A percentile compares a stretch with the other conserved stretches of the same genome.
phyloP scores from a whole-genome alignment of 2,113 vertebrate species.

The Chunga burmeisteri region DNA sequence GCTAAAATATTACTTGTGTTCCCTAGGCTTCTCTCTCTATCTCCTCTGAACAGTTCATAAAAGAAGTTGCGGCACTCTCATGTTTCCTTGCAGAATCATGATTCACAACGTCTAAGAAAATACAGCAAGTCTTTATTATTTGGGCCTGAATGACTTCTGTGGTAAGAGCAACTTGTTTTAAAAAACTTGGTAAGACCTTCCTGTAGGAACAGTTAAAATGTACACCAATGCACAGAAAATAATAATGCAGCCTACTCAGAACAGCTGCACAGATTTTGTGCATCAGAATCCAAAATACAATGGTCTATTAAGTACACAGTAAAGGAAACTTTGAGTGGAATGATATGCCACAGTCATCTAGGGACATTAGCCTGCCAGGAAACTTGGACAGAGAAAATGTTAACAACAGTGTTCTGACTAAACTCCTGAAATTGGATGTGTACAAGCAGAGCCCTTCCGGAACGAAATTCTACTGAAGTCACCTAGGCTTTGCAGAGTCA shows the following conservation, averaged over 20 bases:
- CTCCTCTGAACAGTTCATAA: background rate
- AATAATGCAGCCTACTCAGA: background rate
- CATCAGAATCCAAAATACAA: background rate
- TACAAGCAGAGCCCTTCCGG: background rate
- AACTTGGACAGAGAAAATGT: background rate
- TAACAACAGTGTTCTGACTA: background rate
- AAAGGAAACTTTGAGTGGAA: background rate
- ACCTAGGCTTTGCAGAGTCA: background rate
- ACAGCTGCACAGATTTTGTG: background rate
- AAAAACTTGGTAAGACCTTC: background rate
- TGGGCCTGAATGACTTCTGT: background rate
- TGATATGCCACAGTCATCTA: background rate
- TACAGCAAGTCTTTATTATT: background rate
- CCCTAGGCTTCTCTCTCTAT: background rate
- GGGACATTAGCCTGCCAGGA: background rate
- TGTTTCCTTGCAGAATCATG: background rate
- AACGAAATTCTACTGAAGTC: background rate
- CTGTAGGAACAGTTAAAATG: background rate
- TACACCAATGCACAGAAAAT: background rate
- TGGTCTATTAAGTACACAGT: rapidly evolving
- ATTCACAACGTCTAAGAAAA: background rate
- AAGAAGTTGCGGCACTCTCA: background rate
- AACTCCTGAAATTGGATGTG: background rate
- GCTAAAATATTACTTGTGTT: background rate
- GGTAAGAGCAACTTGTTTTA: background rate